Conservation (phyloP, 1,140 invertebrate genomes). For the Manduca sexta region DNA sequence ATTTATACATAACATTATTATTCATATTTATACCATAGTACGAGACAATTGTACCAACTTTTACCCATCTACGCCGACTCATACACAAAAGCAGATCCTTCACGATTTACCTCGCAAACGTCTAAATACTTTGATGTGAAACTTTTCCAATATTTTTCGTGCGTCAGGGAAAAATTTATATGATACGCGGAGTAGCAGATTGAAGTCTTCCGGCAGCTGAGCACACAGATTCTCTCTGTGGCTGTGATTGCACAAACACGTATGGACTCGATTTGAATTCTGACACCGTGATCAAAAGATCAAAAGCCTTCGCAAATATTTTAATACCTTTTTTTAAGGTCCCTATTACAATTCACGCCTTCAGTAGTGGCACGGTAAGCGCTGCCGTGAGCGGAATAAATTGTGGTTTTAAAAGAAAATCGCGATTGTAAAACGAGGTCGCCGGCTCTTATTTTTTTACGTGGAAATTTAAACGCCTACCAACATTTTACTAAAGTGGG, state of each 20-base stretch:
- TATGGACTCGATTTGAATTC: conserved; percentile 20
- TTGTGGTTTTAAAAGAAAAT: conserved; percentile 4
- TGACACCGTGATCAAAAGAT: conserved; percentile 32
- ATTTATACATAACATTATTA: no score
- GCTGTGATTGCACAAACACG: conserved; percentile 38
- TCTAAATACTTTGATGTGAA: background rate
- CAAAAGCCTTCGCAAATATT: conserved; percentile 29
- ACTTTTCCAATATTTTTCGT: conserved; percentile 22
- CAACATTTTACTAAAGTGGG: no score
- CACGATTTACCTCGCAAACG: no score
- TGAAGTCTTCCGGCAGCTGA: conserved; percentile 9
- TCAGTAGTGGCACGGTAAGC: conserved; percentile 27
- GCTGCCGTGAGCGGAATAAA: conserved; percentile 26
- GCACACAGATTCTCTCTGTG: conserved; percentile 25
- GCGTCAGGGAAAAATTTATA: background rate
- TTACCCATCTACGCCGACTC: no score
- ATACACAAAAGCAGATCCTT: no score
- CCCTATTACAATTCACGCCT: conserved; percentile 25
- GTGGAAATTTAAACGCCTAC: no score
- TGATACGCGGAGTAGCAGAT: conserved; percentile 9
- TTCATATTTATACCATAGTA: no score
- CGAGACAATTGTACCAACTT: no score
- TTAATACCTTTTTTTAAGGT: conserved; percentile 27
- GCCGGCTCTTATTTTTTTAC: background rate
- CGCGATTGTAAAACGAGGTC: background rate